These are phyloP conservation scores for Diglossa cyanea DNA, from an alignment of 2,797 vertebrate species.

Conservation along the genomic window DNA sequence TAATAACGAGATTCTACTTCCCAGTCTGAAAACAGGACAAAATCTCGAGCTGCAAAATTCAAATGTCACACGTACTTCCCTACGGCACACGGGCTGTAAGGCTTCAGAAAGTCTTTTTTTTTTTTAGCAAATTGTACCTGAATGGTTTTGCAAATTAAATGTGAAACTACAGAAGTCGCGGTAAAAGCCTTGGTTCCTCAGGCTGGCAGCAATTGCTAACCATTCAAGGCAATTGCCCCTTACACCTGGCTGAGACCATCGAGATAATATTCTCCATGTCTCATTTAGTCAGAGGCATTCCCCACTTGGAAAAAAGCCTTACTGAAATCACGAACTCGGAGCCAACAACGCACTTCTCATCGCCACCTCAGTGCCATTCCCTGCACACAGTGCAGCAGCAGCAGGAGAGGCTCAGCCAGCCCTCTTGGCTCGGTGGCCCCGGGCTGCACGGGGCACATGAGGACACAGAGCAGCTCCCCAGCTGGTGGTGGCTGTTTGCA, in stretches of 20 bases:
- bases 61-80: not conserved
- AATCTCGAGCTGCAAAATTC: not conserved
- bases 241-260: not conserved
- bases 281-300: not conserved
- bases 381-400: not conserved
- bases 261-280: not conserved
- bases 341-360: not conserved
- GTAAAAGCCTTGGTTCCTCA: not conserved
- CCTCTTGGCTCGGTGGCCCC: not conserved
- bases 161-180: not conserved
- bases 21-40: not conserved
- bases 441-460: fast-evolving
- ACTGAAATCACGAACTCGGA: not conserved
- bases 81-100: not conserved
- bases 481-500: not conserved
- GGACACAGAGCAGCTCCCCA: not conserved
- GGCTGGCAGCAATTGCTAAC: not conserved
- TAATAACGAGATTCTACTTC: not conserved
- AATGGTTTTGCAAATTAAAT: not conserved
- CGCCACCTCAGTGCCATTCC: fast-evolving
- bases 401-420: not conserved
- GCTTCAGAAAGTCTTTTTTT: not conserved
- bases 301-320: not conserved
- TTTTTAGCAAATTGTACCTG: not conserved
- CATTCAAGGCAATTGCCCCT: not conserved